phyloP scores from a whole-genome alignment of 2,113 vertebrate species.

The Tor tambroides region DNA sequence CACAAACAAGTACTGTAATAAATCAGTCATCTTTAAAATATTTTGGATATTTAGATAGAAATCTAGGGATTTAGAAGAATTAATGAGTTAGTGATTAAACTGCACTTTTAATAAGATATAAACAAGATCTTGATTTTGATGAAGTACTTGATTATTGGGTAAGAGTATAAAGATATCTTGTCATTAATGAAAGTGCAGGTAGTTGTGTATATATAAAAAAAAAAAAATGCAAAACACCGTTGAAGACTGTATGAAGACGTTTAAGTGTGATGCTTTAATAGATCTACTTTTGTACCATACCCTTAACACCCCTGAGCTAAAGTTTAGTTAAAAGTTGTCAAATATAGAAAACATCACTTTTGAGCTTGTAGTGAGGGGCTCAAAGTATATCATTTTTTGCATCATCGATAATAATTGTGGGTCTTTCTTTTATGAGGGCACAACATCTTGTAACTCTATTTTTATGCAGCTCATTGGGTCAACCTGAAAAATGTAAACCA shows the following conservation, averaged over 20 bases:
- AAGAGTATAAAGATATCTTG: conserved; percentile 35
- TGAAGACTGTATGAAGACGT: background rate
- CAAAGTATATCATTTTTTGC: background rate
- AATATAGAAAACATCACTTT: conserved; percentile 15
- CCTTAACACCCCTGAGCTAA: conserved; percentile 53
- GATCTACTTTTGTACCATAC: conserved; percentile 31
- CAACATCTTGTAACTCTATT: background rate
- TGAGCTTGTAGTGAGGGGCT: background rate
- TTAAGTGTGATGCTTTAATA: conserved; percentile 10
- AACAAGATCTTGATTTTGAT: background rate
- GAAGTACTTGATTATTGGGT: background rate
- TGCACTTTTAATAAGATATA: background rate
- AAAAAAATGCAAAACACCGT: background rate
- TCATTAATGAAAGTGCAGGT: conserved; percentile 48
- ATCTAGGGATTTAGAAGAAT: background rate
- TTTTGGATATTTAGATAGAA: background rate
- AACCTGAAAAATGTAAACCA: conserved; percentile 32
- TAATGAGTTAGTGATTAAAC: background rate
- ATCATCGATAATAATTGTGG: conserved; percentile 1
- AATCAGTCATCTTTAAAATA: background rate
- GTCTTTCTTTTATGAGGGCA: conserved; percentile 20
- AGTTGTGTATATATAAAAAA: conserved; percentile 13
- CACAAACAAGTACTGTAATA: background rate
- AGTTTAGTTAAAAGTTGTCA: conserved; percentile 41
- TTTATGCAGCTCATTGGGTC: conserved; percentile 51